These are phyloP conservation scores for Chirona hameri DNA, from an alignment of 2,888 invertebrate species.

Conservation along the genomic window DNA sequence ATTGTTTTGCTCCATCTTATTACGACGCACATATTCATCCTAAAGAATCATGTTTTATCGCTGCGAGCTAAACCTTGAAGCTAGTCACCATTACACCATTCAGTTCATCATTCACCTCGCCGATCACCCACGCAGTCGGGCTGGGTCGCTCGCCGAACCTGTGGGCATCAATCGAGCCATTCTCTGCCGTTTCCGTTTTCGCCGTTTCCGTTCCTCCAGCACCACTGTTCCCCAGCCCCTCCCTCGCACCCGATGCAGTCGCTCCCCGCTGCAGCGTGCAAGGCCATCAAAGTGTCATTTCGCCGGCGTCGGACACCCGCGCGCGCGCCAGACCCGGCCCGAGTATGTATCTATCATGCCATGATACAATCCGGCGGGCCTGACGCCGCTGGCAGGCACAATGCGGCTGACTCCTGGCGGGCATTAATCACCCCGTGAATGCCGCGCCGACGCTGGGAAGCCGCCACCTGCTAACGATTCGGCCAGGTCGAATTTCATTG, in stretches of 20 bases:
- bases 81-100: no score
- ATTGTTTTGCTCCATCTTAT: no score
- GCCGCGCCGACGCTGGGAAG: neutral
- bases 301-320: neutral
- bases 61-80: no score
- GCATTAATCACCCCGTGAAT: slow-evolving; percentile 9
- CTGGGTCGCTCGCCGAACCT: no score
- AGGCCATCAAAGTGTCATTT: neutral
- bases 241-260: neutral
- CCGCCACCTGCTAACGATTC: slow-evolving; percentile 10
- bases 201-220: no score
- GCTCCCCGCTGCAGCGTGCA: neutral
- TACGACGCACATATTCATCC: no score
- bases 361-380: neutral
- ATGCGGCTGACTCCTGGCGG: slow-evolving; percentile 1
- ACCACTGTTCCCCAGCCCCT: neutral
- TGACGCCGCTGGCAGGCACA: neutral
- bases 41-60: no score
- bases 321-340: neutral
- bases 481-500: slow-evolving; percentile 25
- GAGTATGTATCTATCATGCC: slow-evolving; percentile 1
- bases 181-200: no score
- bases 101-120: no score
- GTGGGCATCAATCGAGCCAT: no score
- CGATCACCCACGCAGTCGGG: no score